A percentile compares a stretch with the other conserved stretches of the same genome.
Evolutionary conservation across 2,113 vertebrate species (phyloP).

Genomic region (Romanogobio albipinnatus): DNA sequence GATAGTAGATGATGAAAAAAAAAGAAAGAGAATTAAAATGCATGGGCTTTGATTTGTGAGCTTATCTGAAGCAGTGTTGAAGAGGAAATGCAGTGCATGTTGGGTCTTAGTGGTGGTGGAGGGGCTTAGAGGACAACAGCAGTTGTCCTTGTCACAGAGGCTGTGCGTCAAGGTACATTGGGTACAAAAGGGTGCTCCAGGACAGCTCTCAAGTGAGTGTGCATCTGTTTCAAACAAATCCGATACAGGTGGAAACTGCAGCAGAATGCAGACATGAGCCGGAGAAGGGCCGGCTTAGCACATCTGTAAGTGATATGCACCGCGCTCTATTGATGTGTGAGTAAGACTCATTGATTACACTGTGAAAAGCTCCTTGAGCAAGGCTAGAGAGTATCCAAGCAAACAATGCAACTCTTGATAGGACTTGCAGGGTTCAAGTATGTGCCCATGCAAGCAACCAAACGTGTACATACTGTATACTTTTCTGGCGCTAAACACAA

Average conservation of each 20-base stretch:
- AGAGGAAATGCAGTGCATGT: background rate
- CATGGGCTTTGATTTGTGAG: background rate
- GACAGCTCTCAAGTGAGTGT: background rate
- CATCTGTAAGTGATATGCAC: constrained; percentile 37
- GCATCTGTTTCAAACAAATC: constrained; percentile 12
- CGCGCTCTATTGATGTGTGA: constrained; percentile 19
- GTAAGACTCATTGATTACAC: constrained; percentile 29
- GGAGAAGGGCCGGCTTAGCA: background rate
- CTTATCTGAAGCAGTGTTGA: background rate
- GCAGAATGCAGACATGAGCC: background rate
- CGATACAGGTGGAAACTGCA: background rate
- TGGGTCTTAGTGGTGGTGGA: background rate
- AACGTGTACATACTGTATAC: background rate
- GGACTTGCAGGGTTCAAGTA: background rate
- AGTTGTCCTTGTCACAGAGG: constrained; percentile 10
- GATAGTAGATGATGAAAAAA: background rate
- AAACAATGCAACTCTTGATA: background rate
- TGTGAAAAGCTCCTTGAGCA: constrained; percentile 31
- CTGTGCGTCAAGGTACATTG: background rate
- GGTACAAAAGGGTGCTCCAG: background rate
- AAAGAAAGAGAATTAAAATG: background rate
- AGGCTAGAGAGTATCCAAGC: background rate
- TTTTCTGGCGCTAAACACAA: background rate
- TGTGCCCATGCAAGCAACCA: background rate
- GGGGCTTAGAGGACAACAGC: background rate